A percentile compares a stretch with the other conserved stretches of the same genome.
Conservation (phyloP, 2,113 vertebrate species). For the Chelonoidis abingdonii region DNA sequence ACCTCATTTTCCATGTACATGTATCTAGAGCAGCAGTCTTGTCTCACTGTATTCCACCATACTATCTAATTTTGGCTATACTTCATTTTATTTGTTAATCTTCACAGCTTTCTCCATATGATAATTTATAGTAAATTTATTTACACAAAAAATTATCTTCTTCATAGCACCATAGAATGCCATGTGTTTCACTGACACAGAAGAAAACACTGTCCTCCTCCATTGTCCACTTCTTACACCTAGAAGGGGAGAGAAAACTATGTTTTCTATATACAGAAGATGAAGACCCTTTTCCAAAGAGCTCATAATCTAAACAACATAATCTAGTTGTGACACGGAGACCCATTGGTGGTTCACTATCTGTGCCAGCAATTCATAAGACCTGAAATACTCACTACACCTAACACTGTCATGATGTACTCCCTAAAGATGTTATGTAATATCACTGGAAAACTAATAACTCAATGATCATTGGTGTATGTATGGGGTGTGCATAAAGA, state of each 20-base stretch:
- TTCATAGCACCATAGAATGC: accelerated
- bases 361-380: background rate
- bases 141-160: background rate
- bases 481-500: background rate
- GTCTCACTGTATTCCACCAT: background rate
- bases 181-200: background rate
- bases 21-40: background rate
- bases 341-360: background rate
- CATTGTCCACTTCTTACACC: background rate
- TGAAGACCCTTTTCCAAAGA: background rate
- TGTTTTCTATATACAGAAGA: background rate
- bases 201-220: background rate
- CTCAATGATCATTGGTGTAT: background rate
- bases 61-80: background rate
- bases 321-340: background rate
- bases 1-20: background rate
- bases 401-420: background rate
- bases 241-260: background rate
- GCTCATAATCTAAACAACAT: background rate
- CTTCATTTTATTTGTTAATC: background rate
- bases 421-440: background rate
- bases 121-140: too few relatives aligned
- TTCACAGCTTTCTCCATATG: background rate
- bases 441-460: background rate
- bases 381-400: background rate